Conservation (phyloP, 2,797 vertebrate species). For the Spheniscus humboldti region DNA sequence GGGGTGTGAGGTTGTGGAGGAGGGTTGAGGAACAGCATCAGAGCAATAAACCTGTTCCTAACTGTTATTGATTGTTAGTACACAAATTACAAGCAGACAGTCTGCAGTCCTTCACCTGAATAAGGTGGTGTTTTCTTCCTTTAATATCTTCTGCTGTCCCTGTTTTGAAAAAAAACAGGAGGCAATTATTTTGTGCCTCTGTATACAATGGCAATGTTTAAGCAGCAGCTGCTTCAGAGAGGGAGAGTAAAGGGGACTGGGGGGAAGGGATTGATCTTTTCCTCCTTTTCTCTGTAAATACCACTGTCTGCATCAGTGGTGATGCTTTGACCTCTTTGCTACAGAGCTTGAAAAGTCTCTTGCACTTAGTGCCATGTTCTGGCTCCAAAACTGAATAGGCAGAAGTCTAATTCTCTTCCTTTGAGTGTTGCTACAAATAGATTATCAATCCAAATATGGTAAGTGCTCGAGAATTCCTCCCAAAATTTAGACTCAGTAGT, state of each 20-base stretch:
- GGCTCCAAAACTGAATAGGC: slow-evolving; percentile 15
- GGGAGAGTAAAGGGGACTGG: neutral
- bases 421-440: neutral
- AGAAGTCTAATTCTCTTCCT: slow-evolving; percentile 38
- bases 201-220: slow-evolving; percentile 7
- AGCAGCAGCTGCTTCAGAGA: neutral
- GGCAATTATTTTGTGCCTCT: slow-evolving; percentile 14
- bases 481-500: neutral
- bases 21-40: neutral
- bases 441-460: neutral
- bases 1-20: neutral
- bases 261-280: slow-evolving; percentile 20
- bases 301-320: neutral
- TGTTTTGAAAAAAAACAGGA: neutral
- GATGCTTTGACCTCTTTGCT: slow-evolving; percentile 38
- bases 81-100: slow-evolving; percentile 38
- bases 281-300: slow-evolving; percentile 37
- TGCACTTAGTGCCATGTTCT: slow-evolving; percentile 58
- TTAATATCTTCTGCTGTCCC: neutral
- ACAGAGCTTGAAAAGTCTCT: slow-evolving; percentile 41
- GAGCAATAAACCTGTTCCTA: slow-evolving; percentile 29
- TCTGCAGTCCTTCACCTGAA: slow-evolving; percentile 16
- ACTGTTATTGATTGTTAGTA: slow-evolving; percentile 57
- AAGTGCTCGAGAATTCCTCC: neutral
- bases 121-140: neutral